These are phyloP conservation scores for Hypotaenidia okinawae DNA, from an alignment of 2,797 vertebrate species.

Conservation along the genomic window DNA sequence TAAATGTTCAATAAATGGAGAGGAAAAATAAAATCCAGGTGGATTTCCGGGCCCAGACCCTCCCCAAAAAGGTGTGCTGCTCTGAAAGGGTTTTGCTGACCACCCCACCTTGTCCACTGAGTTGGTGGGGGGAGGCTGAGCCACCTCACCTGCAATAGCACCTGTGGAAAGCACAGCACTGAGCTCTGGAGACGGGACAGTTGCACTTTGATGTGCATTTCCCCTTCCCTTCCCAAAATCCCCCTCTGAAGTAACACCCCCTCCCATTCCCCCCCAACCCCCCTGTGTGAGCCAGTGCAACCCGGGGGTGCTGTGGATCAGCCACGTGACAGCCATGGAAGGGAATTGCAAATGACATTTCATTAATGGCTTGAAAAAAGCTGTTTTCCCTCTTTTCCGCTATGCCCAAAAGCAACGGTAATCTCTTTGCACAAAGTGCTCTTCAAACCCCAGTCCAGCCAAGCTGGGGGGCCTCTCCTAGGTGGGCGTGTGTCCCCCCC, in stretches of 20 bases:
- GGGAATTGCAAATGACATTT: conserved; percentile 74
- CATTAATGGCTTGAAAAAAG: conserved; percentile 75
- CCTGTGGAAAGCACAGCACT: neutral
- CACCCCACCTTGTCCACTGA: neutral
- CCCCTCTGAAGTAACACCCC: neutral
- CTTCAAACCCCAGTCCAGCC: neutral
- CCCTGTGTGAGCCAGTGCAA: neutral
- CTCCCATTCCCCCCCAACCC: too few relatives aligned
- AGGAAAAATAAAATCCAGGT: neutral
- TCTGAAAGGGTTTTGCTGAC: neutral
- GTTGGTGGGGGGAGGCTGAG: neutral
- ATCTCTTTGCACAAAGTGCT: neutral
- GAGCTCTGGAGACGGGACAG: accelerated
- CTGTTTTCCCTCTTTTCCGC: conserved; percentile 55
- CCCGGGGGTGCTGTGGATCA: neutral
- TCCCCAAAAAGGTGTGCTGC: neutral
- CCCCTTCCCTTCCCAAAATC: neutral
- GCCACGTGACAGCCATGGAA: conserved; percentile 45
- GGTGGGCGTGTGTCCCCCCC: too few relatives aligned
- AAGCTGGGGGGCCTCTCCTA: neutral
- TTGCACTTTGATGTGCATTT: accelerated
- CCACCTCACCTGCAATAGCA: neutral
- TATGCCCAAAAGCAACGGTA: conserved; percentile 11
- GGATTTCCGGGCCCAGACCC: neutral
- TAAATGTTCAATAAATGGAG: neutral